A percentile compares a stretch with the other conserved stretches of the same genome.
Conservation (phyloP, 1,140 invertebrate genomes). For the Neodiprion fabricii region DNA sequence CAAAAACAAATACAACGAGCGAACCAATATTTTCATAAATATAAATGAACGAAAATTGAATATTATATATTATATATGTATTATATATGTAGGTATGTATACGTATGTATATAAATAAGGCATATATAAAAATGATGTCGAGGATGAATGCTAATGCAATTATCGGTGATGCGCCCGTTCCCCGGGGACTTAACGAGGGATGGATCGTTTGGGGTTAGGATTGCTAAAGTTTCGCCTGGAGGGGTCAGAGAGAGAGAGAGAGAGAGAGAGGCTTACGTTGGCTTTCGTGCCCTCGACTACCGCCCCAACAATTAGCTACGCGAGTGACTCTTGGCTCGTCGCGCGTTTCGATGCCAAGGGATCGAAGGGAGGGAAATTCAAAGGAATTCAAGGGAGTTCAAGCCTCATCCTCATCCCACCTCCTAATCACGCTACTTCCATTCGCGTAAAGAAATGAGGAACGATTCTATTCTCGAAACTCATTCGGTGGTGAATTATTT, state of each 20-base stretch:
- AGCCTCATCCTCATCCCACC: no score
- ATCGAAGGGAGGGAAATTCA: neutral
- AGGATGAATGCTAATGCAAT: conserved; percentile 59
- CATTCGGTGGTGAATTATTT: no score
- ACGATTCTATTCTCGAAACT: no score
- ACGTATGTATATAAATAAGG: neutral
- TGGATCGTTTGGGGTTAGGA: conserved; percentile 39
- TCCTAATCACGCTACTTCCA: no score
- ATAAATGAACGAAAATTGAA: neutral
- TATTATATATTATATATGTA: conserved; percentile 25
- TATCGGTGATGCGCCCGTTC: conserved; percentile 51
- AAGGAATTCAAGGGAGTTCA: no score
- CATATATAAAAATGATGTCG: neutral
- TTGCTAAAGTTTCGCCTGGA: neutral
- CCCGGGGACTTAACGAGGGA: conserved; percentile 45
- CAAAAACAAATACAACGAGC: no score
- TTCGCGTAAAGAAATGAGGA: no score
- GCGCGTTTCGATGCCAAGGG: conserved; percentile 8
- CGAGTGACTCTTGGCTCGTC: conserved; percentile 52
- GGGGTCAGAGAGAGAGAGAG: neutral
- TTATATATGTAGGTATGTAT: conserved; percentile 9
- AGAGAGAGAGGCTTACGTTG: conserved; percentile 44
- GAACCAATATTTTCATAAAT: no score
- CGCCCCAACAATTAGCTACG: conserved; percentile 57
- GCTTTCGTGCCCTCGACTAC: conserved; percentile 29